Evolutionary conservation across 2,113 vertebrate species (phyloP).

Genomic region (Thomomys bottae): DNA sequence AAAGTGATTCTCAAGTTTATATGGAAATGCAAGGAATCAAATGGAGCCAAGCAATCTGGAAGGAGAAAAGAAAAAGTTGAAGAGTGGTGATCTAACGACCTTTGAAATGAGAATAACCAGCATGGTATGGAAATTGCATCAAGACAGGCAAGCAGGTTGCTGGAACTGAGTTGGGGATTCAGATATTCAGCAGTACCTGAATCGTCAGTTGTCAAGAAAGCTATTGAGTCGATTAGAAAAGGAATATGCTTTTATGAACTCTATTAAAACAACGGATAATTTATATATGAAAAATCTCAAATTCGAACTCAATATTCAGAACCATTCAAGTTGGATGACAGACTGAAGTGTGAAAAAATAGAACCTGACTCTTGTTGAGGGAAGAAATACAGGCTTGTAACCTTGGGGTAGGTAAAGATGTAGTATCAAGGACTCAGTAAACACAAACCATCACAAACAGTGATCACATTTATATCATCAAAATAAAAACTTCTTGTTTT

Average conservation of each 20-base stretch:
- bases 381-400: neutral
- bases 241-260: neutral
- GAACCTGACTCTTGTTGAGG: neutral
- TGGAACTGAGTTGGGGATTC: neutral
- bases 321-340: neutral
- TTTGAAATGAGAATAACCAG: neutral
- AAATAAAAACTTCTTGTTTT: neutral
- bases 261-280: neutral
- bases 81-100: neutral
- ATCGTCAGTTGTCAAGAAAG: neutral
- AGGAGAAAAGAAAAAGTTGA: neutral
- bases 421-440: neutral
- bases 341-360: neutral
- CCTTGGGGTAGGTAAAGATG: neutral
- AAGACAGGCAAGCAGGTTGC: neutral
- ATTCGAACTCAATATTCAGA: neutral
- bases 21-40: neutral
- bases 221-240: neutral
- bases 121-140: neutral
- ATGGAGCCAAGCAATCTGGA: neutral
- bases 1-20: neutral
- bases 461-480: neutral
- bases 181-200: neutral
- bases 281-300: neutral
- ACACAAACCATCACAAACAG: neutral